phyloP scores from a whole-genome alignment of 2,797 vertebrate genomes.

The Lutjanus campechanus region DNA sequence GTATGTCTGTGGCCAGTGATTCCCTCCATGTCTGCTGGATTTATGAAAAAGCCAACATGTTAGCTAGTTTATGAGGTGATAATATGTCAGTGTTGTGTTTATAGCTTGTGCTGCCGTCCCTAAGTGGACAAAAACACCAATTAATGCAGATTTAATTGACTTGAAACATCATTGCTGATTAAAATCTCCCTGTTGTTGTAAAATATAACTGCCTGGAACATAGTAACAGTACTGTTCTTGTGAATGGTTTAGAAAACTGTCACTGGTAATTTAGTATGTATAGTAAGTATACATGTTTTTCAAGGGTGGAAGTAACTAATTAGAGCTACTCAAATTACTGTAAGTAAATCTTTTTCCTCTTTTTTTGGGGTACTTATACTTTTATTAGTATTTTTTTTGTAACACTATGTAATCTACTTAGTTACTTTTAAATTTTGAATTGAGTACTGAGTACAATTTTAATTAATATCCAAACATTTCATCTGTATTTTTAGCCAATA shows the following conservation, averaged over 20 bases:
- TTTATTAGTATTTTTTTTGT: too few species aligned
- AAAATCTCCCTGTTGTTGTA: background rate
- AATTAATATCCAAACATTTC: too few species aligned
- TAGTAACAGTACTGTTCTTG: background rate
- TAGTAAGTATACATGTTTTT: too few species aligned
- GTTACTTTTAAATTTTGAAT: too few species aligned
- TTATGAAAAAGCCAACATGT: background rate
- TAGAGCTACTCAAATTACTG: too few species aligned
- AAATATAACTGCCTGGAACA: background rate
- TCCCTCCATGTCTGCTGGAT: background rate
- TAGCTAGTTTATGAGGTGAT: background rate
- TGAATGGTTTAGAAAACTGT: background rate
- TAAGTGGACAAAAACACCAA: background rate
- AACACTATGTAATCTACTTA: too few species aligned
- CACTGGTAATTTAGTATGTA: too few species aligned
- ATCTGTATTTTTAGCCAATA: too few species aligned
- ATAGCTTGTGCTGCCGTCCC: background rate
- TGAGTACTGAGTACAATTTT: too few species aligned
- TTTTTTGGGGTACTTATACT: too few species aligned
- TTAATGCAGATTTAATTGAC: background rate
- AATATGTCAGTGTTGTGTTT: background rate
- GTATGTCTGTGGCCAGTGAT: background rate
- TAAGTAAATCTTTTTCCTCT: too few species aligned
- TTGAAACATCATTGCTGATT: background rate
- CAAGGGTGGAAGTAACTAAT: too few species aligned